Percentiles rank a stretch among this genome's conserved stretches.
phyloP scores from a whole-genome alignment of 2,888 invertebrate genomes.

The Girardia tigrina region DNA sequence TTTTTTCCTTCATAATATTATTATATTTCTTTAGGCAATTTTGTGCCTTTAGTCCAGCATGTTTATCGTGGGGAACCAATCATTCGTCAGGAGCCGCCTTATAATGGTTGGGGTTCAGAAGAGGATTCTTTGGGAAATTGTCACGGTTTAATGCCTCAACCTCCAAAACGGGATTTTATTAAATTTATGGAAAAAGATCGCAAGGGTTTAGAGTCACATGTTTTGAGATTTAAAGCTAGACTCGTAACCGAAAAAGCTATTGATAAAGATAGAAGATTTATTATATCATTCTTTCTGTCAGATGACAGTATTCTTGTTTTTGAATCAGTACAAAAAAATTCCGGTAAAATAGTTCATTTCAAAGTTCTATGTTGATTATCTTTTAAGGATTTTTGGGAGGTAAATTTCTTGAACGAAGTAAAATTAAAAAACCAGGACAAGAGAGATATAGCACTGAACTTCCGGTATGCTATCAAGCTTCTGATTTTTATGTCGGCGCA shows the following conservation, averaged over 20 bases:
- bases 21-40: slow-evolving; percentile 52
- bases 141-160: slow-evolving; percentile 63
- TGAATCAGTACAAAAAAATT: slow-evolving; percentile 49
- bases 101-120: slow-evolving; percentile 76
- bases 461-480: slow-evolving; percentile 46
- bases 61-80: slow-evolving; percentile 38
- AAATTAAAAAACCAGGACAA: slow-evolving; percentile 54
- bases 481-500: slow-evolving; percentile 47
- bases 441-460: slow-evolving; percentile 51
- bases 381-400: slow-evolving; percentile 49
- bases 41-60: slow-evolving; percentile 54
- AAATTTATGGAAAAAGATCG: slow-evolving; percentile 66
- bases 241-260: slow-evolving; percentile 59
- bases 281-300: slow-evolving; percentile 49
- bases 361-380: background rate
- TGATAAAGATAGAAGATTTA: slow-evolving; percentile 47
- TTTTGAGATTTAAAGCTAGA: slow-evolving; percentile 65
- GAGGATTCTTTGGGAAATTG: slow-evolving; percentile 79
- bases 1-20: no score
- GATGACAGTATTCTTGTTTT: slow-evolving; percentile 50
- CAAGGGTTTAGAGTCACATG: slow-evolving; percentile 62
- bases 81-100: slow-evolving; percentile 54
- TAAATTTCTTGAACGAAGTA: slow-evolving; percentile 48
- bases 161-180: slow-evolving; percentile 64
- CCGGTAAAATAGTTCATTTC: no score